A percentile compares a stretch with the other conserved stretches of the same genome.
These are phyloP conservation scores for Saccopteryx leptura DNA, from an alignment of 2,113 vertebrate species.

Conservation along the genomic window DNA sequence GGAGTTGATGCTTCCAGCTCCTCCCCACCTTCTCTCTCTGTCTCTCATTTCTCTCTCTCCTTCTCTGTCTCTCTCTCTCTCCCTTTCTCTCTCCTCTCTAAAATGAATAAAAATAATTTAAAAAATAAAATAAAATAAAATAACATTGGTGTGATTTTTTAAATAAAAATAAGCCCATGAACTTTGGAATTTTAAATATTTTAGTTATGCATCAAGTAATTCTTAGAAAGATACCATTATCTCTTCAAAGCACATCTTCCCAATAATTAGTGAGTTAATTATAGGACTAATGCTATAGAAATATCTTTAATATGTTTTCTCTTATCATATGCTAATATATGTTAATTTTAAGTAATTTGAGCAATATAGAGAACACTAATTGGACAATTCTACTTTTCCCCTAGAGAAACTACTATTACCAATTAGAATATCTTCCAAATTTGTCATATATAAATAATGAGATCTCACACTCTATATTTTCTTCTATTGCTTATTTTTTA, in stretches of 20 bases:
- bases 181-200: conserved; percentile 48
- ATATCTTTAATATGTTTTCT: conserved; percentile 46
- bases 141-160: conserved; percentile 49
- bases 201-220: conserved; percentile 20
- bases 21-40: no score
- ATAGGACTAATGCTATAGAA: conserved; percentile 33
- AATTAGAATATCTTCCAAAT: background rate
- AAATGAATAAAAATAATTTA: no score
- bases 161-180: conserved; percentile 29
- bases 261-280: conserved; percentile 68
- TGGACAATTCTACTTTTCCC: background rate
- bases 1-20: no score
- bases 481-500: conserved; percentile 19
- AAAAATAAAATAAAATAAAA: no score
- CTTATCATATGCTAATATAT: conserved; percentile 50
- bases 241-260: background rate
- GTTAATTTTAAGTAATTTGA: conserved; percentile 52
- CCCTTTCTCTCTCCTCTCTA: no score
- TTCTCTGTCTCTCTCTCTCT: no score
- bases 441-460: conserved; percentile 8
- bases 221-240: conserved; percentile 27
- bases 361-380: conserved; percentile 44
- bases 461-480: background rate
- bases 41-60: no score
- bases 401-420: background rate